Conservation (phyloP, 2,797 vertebrate genomes). For the Myotis planiceps region DNA sequence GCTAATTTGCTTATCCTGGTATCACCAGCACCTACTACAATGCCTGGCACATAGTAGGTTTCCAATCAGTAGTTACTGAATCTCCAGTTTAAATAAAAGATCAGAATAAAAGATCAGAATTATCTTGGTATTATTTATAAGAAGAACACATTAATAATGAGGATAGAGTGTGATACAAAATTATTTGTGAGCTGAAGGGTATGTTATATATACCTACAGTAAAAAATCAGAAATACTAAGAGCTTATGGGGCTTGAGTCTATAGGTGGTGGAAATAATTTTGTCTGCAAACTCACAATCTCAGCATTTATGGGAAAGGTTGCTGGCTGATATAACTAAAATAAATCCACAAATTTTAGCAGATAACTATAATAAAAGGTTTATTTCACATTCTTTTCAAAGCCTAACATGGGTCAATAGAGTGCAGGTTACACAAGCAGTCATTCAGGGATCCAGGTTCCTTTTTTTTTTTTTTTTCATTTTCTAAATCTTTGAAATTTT, state of each 20-base stretch:
- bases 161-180: neutral
- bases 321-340: neutral
- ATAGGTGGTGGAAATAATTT: neutral
- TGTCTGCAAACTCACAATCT: neutral
- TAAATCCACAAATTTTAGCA: neutral
- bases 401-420: neutral
- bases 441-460: neutral
- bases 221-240: neutral
- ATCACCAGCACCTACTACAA: neutral
- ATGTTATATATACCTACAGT: neutral
- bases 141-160: neutral
- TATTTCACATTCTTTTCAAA: neutral
- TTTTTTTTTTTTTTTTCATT: neutral
- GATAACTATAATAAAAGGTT: neutral
- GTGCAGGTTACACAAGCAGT: neutral
- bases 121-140: neutral
- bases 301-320: neutral
- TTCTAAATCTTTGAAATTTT: constrained; percentile 38
- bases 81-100: neutral
- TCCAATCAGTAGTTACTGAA: neutral
- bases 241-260: neutral
- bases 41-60: neutral
- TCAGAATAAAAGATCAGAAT: neutral
- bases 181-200: neutral
- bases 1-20: neutral